Evolutionary conservation across 2,888 invertebrate genomes (phyloP).

Genomic region (Abrostola triplasia): DNA sequence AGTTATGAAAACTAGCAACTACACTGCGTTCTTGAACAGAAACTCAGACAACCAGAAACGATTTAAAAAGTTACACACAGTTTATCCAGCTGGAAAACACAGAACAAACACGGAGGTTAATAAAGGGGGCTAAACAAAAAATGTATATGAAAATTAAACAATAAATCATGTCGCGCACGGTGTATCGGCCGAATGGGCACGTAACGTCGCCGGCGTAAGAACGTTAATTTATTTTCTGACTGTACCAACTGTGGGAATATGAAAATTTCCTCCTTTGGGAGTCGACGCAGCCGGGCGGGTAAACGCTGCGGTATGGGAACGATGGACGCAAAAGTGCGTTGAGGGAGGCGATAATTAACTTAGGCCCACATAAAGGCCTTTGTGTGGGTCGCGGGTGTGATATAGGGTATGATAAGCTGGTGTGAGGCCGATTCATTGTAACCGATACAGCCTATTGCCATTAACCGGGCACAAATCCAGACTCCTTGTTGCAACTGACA

Average conservation of each 20-base stretch:
- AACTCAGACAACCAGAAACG: background rate
- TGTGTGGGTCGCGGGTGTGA: too few species aligned
- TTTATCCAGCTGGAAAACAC: conserved; percentile 1
- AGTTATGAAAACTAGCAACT: background rate
- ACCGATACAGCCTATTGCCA: too few species aligned
- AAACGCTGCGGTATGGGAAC: too few species aligned
- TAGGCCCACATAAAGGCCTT: too few species aligned
- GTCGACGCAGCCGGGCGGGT: conserved; percentile 36
- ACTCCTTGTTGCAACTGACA: too few species aligned
- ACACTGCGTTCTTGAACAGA: background rate
- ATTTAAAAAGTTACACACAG: background rate
- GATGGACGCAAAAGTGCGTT: too few species aligned
- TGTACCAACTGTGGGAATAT: conserved; percentile 61
- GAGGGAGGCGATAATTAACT: too few species aligned
- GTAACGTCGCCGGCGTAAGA: conserved; percentile 65
- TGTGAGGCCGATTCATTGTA: too few species aligned
- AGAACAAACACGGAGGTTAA: conserved; percentile 18
- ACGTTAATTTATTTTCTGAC: conserved; percentile 71
- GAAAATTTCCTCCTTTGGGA: conserved; percentile 67
- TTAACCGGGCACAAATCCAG: too few species aligned
- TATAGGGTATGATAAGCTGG: too few species aligned
- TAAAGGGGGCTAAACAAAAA: conserved; percentile 48
- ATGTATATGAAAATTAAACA: conserved; percentile 61
- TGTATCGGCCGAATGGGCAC: conserved; percentile 59
- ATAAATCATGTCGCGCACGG: conserved; percentile 60